These are phyloP conservation scores for Linepithema humile DNA, from an alignment of 1,140 invertebrate species.

Conservation along the genomic window DNA sequence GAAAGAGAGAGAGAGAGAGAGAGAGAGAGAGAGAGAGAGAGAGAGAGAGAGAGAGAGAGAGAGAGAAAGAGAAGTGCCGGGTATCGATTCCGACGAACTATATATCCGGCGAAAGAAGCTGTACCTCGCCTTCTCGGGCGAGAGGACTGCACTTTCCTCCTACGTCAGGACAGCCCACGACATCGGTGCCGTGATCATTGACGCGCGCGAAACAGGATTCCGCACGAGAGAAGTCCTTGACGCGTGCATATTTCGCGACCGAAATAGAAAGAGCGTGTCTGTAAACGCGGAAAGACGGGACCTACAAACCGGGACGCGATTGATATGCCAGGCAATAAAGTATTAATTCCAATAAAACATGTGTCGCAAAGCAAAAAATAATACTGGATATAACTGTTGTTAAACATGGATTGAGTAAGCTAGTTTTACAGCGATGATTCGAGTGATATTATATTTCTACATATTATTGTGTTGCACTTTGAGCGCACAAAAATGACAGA, in stretches of 20 bases:
- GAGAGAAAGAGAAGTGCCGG: conserved; percentile 46
- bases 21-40: background rate
- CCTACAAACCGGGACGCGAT: background rate
- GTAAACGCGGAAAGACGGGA: too few relatives aligned
- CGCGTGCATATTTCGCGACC: background rate
- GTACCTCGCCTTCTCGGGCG: conserved; percentile 33
- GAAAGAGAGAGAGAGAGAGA: conserved; percentile 35
- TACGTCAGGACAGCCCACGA: conserved; percentile 26
- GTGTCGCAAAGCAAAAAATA: background rate
- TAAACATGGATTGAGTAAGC: background rate
- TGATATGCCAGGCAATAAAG: background rate
- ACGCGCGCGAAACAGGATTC: conserved; percentile 22
- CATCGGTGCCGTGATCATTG: conserved; percentile 14
- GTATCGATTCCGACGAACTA: conserved; percentile 56
- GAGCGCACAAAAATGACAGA: too few relatives aligned
- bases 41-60: conserved; percentile 12
- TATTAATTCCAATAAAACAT: background rate
- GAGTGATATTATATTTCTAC: background rate
- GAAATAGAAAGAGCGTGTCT: conserved; percentile 10
- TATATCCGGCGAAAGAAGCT: conserved; percentile 54
- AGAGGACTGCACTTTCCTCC: conserved; percentile 49
- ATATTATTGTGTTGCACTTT: too few relatives aligned
- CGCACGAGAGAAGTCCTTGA: background rate
- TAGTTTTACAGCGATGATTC: too few relatives aligned
- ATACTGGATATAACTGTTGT: background rate